A percentile compares a stretch with the other conserved stretches of the same genome.
phyloP scores from a whole-genome alignment of 2,888 invertebrate genomes.

The Tupiocoris notatus region DNA sequence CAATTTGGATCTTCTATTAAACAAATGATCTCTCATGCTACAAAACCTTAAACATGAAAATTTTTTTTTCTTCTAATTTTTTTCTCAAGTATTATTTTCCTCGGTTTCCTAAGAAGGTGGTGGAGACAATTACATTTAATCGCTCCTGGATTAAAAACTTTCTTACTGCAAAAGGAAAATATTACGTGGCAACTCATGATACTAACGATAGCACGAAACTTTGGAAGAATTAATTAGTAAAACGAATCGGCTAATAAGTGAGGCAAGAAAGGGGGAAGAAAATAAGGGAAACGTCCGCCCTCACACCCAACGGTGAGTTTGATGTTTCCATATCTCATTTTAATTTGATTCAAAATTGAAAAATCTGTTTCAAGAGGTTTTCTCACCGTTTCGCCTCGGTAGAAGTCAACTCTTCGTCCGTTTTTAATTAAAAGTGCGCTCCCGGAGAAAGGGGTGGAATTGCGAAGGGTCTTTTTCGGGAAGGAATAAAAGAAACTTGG shows the following conservation, averaged over 20 bases:
- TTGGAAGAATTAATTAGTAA: slow-evolving; percentile 38
- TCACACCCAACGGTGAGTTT: background rate
- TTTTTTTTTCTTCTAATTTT: no score
- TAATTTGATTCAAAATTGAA: slow-evolving; percentile 48
- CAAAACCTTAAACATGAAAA: no score
- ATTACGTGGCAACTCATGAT: slow-evolving; percentile 10
- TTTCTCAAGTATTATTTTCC: no score
- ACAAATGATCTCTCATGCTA: no score
- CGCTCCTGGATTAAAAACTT: background rate
- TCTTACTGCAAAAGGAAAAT: background rate
- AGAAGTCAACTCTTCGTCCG: background rate
- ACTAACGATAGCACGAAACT: slow-evolving; percentile 35
- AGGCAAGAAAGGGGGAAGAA: slow-evolving; percentile 18
- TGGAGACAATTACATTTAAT: background rate
- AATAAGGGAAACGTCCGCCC: background rate
- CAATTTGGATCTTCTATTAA: no score
- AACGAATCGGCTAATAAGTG: slow-evolving; percentile 40
- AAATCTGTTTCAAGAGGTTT: slow-evolving; percentile 47
- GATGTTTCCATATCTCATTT: slow-evolving; percentile 47
- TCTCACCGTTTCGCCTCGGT: slow-evolving; percentile 1
- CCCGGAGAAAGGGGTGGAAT: slow-evolving; percentile 17
- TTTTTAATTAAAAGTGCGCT: slow-evolving; percentile 32
- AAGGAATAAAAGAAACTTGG: slow-evolving; percentile 26
- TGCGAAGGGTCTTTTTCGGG: background rate
- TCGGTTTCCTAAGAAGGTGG: background rate